Conservation (phyloP, 2,797 vertebrate genomes). For the Trematomus bernacchii region DNA sequence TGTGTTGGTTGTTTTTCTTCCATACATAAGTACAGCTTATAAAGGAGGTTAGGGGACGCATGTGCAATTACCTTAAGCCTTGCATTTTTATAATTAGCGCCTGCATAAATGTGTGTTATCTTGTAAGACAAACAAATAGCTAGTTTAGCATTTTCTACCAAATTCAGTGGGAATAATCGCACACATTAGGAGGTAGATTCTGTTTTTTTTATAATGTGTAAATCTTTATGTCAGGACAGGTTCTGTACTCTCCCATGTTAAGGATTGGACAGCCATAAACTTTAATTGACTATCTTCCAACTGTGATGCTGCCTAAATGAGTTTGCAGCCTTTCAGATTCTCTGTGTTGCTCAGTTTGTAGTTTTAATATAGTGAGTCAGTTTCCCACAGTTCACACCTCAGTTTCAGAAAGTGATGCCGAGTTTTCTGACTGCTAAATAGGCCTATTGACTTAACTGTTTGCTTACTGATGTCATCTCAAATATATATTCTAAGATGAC, state of each 20-base stretch:
- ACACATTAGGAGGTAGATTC: background rate
- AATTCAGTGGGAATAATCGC: background rate
- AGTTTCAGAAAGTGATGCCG: constrained; percentile 4
- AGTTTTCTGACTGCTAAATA: background rate
- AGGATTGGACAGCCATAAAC: no score
- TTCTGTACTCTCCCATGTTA: background rate
- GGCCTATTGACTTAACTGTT: background rate
- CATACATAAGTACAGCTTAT: background rate
- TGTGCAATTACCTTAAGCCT: background rate
- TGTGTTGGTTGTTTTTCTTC: background rate
- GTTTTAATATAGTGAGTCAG: constrained; percentile 29
- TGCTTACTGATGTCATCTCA: background rate
- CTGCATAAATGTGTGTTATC: no score
- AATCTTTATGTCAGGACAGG: background rate
- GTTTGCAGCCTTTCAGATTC: background rate
- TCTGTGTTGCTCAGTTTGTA: background rate
- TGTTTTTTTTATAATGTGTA: background rate
- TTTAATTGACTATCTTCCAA: background rate
- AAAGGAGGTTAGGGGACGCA: background rate
- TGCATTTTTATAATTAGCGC: background rate
- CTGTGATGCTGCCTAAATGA: background rate
- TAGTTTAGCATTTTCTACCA: no score
- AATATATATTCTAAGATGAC: background rate
- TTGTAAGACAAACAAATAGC: background rate
- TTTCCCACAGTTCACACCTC: background rate